phyloP scores from a whole-genome alignment of 1,140 invertebrate species.

The Lucilia cuprina region DNA sequence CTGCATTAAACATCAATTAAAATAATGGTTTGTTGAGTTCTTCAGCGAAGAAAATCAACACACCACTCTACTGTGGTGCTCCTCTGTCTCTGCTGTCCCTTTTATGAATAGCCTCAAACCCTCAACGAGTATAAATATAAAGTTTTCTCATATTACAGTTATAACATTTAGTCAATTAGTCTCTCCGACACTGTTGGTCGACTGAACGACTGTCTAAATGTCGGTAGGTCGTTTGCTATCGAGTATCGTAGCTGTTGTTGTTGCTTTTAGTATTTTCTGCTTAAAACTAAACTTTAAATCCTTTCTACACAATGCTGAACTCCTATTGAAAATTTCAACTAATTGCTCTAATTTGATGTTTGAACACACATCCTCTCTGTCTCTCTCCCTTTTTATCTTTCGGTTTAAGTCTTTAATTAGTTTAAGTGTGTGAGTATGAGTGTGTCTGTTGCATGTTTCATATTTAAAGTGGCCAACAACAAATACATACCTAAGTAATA shows the following conservation, averaged over 20 bases:
- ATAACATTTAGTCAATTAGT: neutral
- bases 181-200: neutral
- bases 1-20: slow-evolving; percentile 23
- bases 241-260: neutral
- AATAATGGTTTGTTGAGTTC: neutral
- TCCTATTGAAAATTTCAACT: slow-evolving; percentile 31
- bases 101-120: neutral
- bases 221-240: neutral
- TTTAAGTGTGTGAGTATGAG: too few relatives aligned
- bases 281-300: slow-evolving; percentile 23
- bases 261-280: neutral
- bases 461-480: neutral
- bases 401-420: too few relatives aligned
- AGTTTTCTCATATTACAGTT: neutral
- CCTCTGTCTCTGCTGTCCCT: neutral
- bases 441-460: neutral
- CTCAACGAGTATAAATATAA: neutral
- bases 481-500: neutral
- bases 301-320: neutral
- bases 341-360: slow-evolving; percentile 24
- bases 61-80: neutral
- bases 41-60: neutral
- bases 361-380: neutral
- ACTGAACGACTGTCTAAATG: too few relatives aligned
- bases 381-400: neutral